phyloP scores from a whole-genome alignment of 2,113 vertebrate species.

The Ptyas mucosa region DNA sequence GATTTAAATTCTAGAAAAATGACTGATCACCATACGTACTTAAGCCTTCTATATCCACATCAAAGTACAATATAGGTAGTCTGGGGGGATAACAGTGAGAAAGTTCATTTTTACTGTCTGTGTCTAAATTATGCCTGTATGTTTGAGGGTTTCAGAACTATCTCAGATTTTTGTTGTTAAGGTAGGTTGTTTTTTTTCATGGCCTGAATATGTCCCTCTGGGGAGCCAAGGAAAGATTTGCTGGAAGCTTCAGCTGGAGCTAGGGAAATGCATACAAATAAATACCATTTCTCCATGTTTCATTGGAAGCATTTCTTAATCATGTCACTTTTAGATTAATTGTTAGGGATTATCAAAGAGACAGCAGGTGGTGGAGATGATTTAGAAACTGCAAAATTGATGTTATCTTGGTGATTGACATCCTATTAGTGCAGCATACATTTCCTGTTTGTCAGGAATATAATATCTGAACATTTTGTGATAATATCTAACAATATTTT shows the following conservation, averaged over 20 bases:
- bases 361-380: constrained; percentile 77
- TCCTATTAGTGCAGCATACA: constrained; percentile 70
- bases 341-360: constrained; percentile 80
- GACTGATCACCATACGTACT: too few relatives aligned
- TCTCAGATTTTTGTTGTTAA: constrained; percentile 4
- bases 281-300: constrained; percentile 49
- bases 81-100: not conserved
- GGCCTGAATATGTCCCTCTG: constrained; percentile 16
- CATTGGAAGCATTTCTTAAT: constrained; percentile 71
- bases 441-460: constrained; percentile 80
- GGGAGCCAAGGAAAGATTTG: constrained; percentile 17
- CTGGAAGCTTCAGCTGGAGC: constrained; percentile 15
- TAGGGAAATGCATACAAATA: constrained; percentile 43
- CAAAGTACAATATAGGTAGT: not conserved
- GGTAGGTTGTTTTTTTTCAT: not conserved
- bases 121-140: not conserved
- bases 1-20: too few relatives aligned
- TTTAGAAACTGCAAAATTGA: constrained; percentile 80
- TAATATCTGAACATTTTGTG: constrained; percentile 71
- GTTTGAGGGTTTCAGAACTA: not conserved
- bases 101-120: not conserved
- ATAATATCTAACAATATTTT: constrained; percentile 77
- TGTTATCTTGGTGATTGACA: constrained; percentile 79
- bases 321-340: constrained; percentile 76
- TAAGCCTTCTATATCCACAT: not conserved